A percentile compares a stretch with the other conserved stretches of the same genome.
These are phyloP conservation scores for Perca flavescens DNA, from an alignment of 2,113 vertebrate genomes.

Conservation along the genomic window DNA sequence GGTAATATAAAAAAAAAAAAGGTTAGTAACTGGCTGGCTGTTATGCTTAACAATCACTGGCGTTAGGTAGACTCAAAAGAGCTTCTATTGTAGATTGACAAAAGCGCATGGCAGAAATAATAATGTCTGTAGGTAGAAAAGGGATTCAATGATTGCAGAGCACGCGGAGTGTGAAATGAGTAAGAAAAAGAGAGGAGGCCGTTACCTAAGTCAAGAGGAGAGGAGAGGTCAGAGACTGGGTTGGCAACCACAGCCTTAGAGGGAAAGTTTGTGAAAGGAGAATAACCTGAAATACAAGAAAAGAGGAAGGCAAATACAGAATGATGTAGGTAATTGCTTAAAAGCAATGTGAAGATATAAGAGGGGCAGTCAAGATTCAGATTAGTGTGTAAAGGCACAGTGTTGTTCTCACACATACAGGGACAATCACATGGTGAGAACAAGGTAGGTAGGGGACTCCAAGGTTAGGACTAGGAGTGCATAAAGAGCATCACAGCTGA, in stretches of 20 bases:
- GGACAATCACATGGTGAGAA: slow-evolving; percentile 13
- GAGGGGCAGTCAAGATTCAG: slow-evolving; percentile 21
- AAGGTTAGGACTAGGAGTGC: slow-evolving; percentile 21
- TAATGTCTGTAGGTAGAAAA: slow-evolving; percentile 1
- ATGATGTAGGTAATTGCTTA: slow-evolving; percentile 40
- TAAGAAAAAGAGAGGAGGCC: slow-evolving; percentile 61
- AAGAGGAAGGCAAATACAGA: slow-evolving; percentile 58
- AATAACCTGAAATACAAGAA: slow-evolving; percentile 92
- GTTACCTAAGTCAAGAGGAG: slow-evolving; percentile 93
- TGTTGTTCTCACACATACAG: slow-evolving; percentile 17
- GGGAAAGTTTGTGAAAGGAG: slow-evolving; percentile 92
- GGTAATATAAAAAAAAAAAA: slow-evolving; percentile 5
- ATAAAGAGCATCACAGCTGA: not conserved
- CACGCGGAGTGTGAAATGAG: slow-evolving; percentile 51
- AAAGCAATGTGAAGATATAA: slow-evolving; percentile 47
- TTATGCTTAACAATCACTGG: not conserved
- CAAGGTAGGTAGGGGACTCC: slow-evolving; percentile 32
- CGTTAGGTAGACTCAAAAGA: not conserved
- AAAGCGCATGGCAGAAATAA: slow-evolving; percentile 10
- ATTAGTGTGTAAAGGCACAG: slow-evolving; percentile 44
- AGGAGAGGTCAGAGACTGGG: slow-evolving; percentile 90
- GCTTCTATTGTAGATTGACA: not conserved
- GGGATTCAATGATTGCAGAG: slow-evolving; percentile 39
- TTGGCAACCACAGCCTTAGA: slow-evolving; percentile 90
- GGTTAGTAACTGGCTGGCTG: not conserved